Base-by-base conservation (phyloP, 2,113 vertebrate species). In the Microtus pennsylvanicus region DNA sequence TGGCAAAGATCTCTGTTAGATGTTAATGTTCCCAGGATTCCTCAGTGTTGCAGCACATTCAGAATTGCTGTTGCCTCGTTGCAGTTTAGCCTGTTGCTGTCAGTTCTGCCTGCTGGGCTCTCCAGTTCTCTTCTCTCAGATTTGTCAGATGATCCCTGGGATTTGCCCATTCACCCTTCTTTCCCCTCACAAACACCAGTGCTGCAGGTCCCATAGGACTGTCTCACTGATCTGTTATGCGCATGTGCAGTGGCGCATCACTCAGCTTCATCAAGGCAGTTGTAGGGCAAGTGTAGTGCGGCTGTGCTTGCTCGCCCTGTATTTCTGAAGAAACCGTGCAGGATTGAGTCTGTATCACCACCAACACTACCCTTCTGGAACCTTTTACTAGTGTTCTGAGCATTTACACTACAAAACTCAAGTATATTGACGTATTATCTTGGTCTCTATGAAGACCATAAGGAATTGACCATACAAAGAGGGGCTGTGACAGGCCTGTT, bases 361-460 rank as follows among this genome's bases (percentile, higher is more conserved):
- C 77, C 70, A 52, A 13, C 65, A 7, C 14, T 55, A 11, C 78
- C 9, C 58, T 92, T 63, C 52, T 22, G 75, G 78, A 94, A 81
- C 30, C 35, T 45, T 35, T 81, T 87, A 65, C 72, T 92, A 61
- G 74, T 67, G 92, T 89, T 14, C 3, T 91, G 86, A 85, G 0
- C 28, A 94, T 75, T 7, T 78, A 50, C 4, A 72, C 35, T 35
- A n/a, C 55, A 91, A 50, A 70, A 52, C 52, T 94, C 19, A 47
- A 35, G 17, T 92, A 42, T 81, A 67, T 42, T 67, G n/a, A 38
- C 4, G 89, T 50, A 24, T 67, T 65, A 50, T 52, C 38, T 96
- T 87, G 6, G 78, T 95, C 92, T 83, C 61, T 78, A 61, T 61
- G 58, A 83, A 69, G 38, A 94, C 82, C 65, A 74, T 93, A 78